phyloP scores from a whole-genome alignment of 2,888 invertebrate genomes.

The Microdon myrmicae region DNA sequence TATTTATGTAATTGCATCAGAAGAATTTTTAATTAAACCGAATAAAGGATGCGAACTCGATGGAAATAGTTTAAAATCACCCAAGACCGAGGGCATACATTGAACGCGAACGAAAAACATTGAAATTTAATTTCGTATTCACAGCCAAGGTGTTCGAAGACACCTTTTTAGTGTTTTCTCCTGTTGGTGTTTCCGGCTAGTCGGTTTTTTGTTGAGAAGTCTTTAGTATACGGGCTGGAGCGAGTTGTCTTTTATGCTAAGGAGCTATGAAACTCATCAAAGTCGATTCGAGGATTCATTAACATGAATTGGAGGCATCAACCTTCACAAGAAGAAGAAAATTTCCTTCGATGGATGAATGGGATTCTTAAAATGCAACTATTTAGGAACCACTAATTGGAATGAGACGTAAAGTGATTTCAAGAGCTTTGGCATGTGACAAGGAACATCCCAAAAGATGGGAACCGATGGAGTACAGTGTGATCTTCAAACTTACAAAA shows the following conservation, averaged over 20 bases:
- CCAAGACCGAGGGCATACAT: conserved; percentile 29
- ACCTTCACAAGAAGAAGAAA: neutral
- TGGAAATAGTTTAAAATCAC: conserved; percentile 6
- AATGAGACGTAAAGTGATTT: conserved; percentile 22
- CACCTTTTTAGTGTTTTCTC: conserved; percentile 49
- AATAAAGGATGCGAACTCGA: conserved; percentile 14
- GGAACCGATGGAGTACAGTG: too few species aligned
- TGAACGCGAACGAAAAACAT: conserved; percentile 27
- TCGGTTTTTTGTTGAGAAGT: conserved; percentile 12
- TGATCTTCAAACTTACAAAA: too few species aligned
- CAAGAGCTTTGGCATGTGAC: conserved; percentile 23
- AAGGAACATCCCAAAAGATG: neutral
- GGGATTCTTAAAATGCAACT: conserved; percentile 37
- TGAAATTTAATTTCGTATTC: conserved; percentile 50
- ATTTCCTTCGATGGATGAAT: conserved; percentile 39
- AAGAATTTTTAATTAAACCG: conserved; percentile 49
- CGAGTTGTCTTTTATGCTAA: too few species aligned
- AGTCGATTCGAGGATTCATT: too few species aligned
- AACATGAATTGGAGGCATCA: conserved; percentile 14
- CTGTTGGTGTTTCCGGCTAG: conserved; percentile 25
- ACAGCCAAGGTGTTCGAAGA: conserved; percentile 48
- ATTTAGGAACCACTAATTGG: conserved; percentile 48
- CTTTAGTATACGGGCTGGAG: conserved; percentile 7
- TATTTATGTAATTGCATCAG: conserved; percentile 37
- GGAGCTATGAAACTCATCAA: too few species aligned